These are phyloP conservation scores for Gambusia holbrooki DNA, from an alignment of 2,113 vertebrate genomes.

Conservation along the genomic window DNA sequence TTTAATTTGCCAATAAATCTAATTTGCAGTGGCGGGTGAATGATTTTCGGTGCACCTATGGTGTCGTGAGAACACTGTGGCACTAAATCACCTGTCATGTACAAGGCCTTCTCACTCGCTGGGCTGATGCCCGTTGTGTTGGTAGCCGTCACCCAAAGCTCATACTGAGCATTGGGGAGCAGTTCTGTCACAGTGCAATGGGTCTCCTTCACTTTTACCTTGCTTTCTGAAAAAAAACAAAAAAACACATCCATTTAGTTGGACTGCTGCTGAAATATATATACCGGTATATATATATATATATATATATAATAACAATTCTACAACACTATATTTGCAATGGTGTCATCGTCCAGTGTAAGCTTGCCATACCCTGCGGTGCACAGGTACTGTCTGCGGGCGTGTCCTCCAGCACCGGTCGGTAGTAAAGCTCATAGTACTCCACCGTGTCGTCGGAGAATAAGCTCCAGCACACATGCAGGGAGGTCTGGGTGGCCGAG, in stretches of 20 bases:
- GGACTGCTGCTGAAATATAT: background rate
- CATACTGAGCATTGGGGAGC: constrained; percentile 90
- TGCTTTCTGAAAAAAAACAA: constrained; percentile 75
- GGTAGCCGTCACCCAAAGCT: constrained; percentile 93
- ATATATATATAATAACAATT: no score
- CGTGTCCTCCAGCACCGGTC: constrained; percentile 79
- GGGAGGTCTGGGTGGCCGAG: constrained; percentile 86
- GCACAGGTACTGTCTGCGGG: constrained; percentile 57
- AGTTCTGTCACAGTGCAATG: constrained; percentile 88
- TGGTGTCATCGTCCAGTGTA: constrained; percentile 27
- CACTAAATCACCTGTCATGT: constrained; percentile 88
- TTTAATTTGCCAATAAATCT: no score
- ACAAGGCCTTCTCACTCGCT: constrained; percentile 88
- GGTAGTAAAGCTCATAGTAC: constrained; percentile 87
- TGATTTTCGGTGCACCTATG: background rate
- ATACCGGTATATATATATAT: no score
- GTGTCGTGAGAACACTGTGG: background rate
- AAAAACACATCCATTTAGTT: background rate
- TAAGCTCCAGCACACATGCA: constrained; percentile 92
- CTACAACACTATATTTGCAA: constrained; percentile 1
- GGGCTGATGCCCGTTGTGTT: constrained; percentile 90
- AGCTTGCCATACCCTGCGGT: constrained; percentile 76
- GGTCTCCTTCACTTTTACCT: constrained; percentile 88
- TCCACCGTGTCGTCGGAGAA: constrained; percentile 94
- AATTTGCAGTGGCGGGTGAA: background rate